Conservation (phyloP, 1,140 invertebrate genomes). For the Pomacea maculata region DNA sequence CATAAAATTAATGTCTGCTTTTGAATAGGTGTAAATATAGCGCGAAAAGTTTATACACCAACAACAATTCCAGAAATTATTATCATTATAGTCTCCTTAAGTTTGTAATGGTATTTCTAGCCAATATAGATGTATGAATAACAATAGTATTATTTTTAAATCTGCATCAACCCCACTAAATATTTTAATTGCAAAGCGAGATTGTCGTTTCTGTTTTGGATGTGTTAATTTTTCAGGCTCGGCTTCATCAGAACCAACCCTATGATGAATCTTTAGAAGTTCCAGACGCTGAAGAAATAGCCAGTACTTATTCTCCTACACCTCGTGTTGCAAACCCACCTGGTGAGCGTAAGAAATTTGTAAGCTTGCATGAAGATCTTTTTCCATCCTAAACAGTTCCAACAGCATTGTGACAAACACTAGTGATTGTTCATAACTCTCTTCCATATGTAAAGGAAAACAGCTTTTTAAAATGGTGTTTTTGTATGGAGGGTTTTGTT, state of each 20-base stretch:
- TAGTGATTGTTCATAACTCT: no score
- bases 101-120: not conserved
- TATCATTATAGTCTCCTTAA: no score
- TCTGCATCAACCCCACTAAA: not conserved
- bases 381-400: no score
- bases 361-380: not conserved
- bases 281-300: constrained; percentile 62
- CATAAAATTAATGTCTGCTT: no score
- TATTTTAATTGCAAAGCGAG: not conserved
- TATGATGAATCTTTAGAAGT: constrained; percentile 64
- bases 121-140: not conserved
- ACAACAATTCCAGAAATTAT: no score
- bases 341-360: constrained; percentile 30
- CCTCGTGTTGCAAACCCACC: constrained; percentile 45
- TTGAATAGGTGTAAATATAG: no score
- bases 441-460: no score
- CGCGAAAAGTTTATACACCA: no score
- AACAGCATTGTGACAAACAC: no score
- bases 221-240: constrained; percentile 12
- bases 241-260: constrained; percentile 56
- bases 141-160: not conserved
- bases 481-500: not conserved
- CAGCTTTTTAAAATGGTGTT: not conserved
- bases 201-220: not conserved
- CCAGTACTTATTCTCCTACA: constrained; percentile 61